A percentile compares a stretch with the other conserved stretches of the same genome.
Conservation (phyloP, 2,113 vertebrate species). For the Bagarius yarrelli region DNA sequence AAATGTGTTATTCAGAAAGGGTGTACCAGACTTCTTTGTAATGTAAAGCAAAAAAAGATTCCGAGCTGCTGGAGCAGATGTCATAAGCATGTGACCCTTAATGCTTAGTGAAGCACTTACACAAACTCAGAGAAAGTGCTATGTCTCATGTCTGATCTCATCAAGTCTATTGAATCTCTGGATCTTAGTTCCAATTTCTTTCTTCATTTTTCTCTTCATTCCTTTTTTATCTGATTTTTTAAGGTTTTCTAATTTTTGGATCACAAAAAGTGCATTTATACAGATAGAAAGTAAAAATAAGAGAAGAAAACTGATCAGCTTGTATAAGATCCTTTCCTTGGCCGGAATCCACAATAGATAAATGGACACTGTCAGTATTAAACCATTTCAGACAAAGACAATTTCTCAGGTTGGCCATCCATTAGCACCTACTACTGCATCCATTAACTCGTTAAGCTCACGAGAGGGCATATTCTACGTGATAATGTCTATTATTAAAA, state of each 20-base stretch:
- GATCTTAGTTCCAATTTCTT: slow-evolving; percentile 22
- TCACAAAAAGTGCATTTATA: not conserved
- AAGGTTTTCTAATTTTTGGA: not conserved
- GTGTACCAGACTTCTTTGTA: not conserved
- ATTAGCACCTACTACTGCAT: slow-evolving; percentile 68
- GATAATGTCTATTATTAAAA: slow-evolving; percentile 24
- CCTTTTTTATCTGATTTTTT: slow-evolving; percentile 4
- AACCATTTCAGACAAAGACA: slow-evolving; percentile 71
- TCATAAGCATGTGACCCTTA: not conserved
- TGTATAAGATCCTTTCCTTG: slow-evolving; percentile 55
- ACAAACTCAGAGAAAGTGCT: not conserved
- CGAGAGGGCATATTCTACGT: slow-evolving; percentile 45
- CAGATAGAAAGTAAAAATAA: not conserved
- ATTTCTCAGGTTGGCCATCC: slow-evolving; percentile 71
- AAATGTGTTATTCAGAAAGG: too few relatives aligned
- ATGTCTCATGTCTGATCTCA: not conserved
- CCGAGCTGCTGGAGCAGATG: not conserved
- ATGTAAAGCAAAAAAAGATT: not conserved
- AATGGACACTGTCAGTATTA: slow-evolving; percentile 66
- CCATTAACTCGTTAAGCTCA: slow-evolving; percentile 65
- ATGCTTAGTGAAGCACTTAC: not conserved
- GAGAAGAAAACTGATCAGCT: slow-evolving; percentile 54
- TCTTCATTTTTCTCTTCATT: not conserved
- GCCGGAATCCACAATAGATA: slow-evolving; percentile 58
- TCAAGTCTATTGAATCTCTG: not conserved